phyloP scores from a whole-genome alignment of 2,797 vertebrate genomes.

The Scolopax rusticola region DNA sequence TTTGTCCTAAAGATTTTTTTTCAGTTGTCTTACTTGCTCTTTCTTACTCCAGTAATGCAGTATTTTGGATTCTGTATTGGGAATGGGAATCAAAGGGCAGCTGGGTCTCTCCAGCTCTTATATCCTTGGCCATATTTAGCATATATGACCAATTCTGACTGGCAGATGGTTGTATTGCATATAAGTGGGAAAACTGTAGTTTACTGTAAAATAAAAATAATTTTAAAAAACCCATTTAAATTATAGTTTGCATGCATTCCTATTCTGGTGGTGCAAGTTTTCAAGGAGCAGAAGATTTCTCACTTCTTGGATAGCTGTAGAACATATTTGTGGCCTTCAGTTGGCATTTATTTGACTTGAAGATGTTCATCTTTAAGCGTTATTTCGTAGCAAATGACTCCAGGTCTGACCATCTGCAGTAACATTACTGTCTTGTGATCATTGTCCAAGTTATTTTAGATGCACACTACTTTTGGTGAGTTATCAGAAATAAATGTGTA shows the following conservation, averaged over 20 bases:
- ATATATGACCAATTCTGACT: not conserved
- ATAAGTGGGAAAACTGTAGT: not conserved
- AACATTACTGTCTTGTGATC: not conserved
- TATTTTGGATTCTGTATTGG: not conserved
- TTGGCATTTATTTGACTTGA: not conserved
- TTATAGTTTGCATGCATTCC: not conserved
- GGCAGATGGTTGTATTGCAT: not conserved
- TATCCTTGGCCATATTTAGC: not conserved
- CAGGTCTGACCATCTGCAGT: not conserved
- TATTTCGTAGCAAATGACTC: not conserved
- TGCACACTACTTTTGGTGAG: not conserved
- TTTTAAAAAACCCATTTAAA: not conserved
- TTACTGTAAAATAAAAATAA: not conserved
- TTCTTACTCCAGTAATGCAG: not conserved
- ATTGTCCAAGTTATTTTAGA: not conserved
- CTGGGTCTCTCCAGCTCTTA: not conserved
- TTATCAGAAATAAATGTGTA: not conserved
- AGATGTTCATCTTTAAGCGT: not conserved
- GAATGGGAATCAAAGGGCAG: not conserved
- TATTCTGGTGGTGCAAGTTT: not conserved
- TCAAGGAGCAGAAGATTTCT: not conserved
- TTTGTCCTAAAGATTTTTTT: not conserved
- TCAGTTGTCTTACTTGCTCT: not conserved
- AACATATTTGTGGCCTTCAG: not conserved
- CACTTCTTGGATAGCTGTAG: not conserved